These are phyloP conservation scores for Hyposmocoma kahamanoa DNA, from an alignment of 1,140 invertebrate species.

Conservation along the genomic window DNA sequence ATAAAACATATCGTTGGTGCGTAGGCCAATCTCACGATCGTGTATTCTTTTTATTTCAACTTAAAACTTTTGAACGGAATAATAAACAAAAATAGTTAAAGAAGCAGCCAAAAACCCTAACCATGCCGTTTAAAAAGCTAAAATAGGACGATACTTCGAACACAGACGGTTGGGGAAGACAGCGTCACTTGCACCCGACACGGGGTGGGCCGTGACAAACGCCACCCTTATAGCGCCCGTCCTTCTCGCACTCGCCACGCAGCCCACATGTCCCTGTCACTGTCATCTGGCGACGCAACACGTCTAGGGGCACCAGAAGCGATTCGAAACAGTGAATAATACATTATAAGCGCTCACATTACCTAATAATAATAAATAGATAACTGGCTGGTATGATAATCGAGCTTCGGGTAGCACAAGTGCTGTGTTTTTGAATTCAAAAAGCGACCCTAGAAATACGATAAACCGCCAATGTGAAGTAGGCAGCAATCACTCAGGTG, in stretches of 20 bases:
- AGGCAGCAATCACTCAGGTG: conserved; percentile 40
- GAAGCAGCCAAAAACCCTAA: no score
- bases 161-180: conserved; percentile 60
- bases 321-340: conserved; percentile 69
- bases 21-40: no score
- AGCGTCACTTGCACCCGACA: conserved; percentile 61
- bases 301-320: conserved; percentile 56
- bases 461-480: conserved; percentile 26
- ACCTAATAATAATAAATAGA: conserved; percentile 52
- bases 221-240: conserved; percentile 51
- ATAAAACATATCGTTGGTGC: no score
- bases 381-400: conserved; percentile 1
- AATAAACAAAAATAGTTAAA: no score
- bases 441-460: conserved; percentile 9
- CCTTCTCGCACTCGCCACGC: conserved; percentile 30
- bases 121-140: no score
- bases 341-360: conserved; percentile 56
- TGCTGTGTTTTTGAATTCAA: no score
- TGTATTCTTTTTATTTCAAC: no score
- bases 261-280: conserved; percentile 26
- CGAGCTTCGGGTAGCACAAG: not conserved
- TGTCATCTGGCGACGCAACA: conserved; percentile 63
- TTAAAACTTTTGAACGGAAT: no score
- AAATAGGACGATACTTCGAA: conserved; percentile 51
- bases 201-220: conserved; percentile 58